phyloP scores from a whole-genome alignment of 2,888 invertebrate genomes.

The Clostera curtula region DNA sequence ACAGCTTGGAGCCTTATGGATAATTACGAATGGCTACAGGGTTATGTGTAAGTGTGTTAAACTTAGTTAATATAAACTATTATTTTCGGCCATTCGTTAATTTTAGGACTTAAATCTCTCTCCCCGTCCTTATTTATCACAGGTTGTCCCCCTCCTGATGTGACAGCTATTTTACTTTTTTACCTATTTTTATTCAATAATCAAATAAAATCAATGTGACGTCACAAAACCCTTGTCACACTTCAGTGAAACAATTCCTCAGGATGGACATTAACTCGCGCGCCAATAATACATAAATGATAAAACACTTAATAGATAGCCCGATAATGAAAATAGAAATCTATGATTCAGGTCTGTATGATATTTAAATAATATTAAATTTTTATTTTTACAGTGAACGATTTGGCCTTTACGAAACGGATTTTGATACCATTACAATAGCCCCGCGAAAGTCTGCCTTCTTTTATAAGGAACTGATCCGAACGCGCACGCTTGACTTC shows the following conservation, averaged over 20 bases:
- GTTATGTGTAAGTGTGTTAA: slow-evolving; percentile 59
- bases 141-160: too few species aligned
- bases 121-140: too few species aligned
- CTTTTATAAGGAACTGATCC: slow-evolving; percentile 33
- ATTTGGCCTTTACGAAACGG: slow-evolving; percentile 39
- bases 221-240: too few species aligned
- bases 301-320: too few species aligned
- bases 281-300: too few species aligned
- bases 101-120: not conserved
- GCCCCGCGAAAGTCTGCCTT: slow-evolving; percentile 39
- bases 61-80: not conserved
- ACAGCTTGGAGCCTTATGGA: slow-evolving; percentile 78
- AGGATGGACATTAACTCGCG: too few species aligned
- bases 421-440: slow-evolving; percentile 30
- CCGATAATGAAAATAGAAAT: not conserved
- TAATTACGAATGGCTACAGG: slow-evolving; percentile 76
- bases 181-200: too few species aligned
- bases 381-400: slow-evolving; percentile 22
- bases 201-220: too few species aligned
- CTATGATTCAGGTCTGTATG: not conserved
- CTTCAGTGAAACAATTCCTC: too few species aligned
- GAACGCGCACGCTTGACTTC: slow-evolving; percentile 25
- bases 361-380: not conserved
- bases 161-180: too few species aligned
- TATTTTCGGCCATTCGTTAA: not conserved